Conservation (phyloP, 2,888 invertebrate species). For the Blastobasis lacticolella region DNA sequence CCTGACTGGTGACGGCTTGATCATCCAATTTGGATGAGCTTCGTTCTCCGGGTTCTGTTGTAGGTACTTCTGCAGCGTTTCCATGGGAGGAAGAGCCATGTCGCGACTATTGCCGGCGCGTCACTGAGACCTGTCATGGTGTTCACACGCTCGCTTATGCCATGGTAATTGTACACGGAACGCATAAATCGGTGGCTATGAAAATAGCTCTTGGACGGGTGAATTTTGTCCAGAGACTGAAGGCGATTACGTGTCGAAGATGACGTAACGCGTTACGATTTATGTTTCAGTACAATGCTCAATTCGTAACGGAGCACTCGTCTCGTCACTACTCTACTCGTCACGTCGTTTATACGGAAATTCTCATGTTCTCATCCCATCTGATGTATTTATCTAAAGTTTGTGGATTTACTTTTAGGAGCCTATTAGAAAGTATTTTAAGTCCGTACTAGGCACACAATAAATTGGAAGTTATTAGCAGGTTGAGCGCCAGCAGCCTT, state of each 20-base stretch:
- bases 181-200: conserved; percentile 39
- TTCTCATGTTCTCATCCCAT: too few relatives aligned
- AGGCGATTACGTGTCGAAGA: conserved; percentile 44
- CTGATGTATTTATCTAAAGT: too few relatives aligned
- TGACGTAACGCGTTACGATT: conserved; percentile 38
- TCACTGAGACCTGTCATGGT: conserved; percentile 23
- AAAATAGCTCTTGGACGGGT: conserved; percentile 64
- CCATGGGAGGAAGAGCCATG: conserved; percentile 21
- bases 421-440: too few relatives aligned
- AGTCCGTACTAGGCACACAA: too few relatives aligned
- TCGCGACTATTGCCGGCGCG: conserved; percentile 15
- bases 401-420: too few relatives aligned
- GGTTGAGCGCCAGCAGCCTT: too few relatives aligned
- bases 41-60: conserved; percentile 18
- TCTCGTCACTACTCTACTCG: too few relatives aligned
- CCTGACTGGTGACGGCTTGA: conserved; percentile 73
- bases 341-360: too few relatives aligned
- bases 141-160: conserved; percentile 12
- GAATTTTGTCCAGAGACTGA: conserved; percentile 42
- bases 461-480: too few relatives aligned
- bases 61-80: conserved; percentile 14
- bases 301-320: too few relatives aligned
- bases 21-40: conserved; percentile 57
- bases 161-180: conserved; percentile 29
- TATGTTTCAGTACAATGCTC: conserved; percentile 23